phyloP scores from a whole-genome alignment of 2,113 vertebrate species.

The Siniperca knerii region DNA sequence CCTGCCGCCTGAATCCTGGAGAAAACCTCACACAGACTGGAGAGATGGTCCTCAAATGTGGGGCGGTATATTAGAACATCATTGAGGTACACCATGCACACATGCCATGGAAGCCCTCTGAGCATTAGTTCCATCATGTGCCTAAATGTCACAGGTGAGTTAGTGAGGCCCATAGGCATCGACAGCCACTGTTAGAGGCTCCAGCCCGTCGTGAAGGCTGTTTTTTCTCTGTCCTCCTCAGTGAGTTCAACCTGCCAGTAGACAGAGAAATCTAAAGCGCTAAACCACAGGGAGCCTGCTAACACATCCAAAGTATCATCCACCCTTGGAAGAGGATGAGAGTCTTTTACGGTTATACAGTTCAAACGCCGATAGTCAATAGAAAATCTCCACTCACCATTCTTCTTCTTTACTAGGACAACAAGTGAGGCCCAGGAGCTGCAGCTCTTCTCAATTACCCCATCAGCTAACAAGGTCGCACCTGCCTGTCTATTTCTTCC shows the following conservation, averaged over 20 bases:
- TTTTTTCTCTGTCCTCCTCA: neutral
- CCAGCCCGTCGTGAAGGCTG: neutral
- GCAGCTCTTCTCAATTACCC: neutral
- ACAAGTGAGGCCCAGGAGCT: neutral
- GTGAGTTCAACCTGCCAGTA: no score
- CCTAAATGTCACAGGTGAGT: neutral
- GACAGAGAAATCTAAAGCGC: neutral
- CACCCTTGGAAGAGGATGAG: neutral
- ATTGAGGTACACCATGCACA: neutral
- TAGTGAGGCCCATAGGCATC: neutral
- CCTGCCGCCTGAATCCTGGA: neutral
- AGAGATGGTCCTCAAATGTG: neutral
- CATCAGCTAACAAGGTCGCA: neutral
- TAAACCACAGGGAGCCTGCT: neutral
- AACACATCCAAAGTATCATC: neutral
- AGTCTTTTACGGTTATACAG: neutral
- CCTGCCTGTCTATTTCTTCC: neutral
- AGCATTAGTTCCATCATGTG: no score
- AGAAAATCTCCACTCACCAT: neutral
- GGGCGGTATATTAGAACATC: neutral
- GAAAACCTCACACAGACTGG: neutral
- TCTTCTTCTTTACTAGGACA: neutral
- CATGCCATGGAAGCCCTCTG: no score
- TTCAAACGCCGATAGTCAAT: slow-evolving; percentile 5
- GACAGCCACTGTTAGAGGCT: neutral